Base-by-base conservation (phyloP, 2,888 invertebrate genomes). In the Tanypteryx hageni region DNA sequence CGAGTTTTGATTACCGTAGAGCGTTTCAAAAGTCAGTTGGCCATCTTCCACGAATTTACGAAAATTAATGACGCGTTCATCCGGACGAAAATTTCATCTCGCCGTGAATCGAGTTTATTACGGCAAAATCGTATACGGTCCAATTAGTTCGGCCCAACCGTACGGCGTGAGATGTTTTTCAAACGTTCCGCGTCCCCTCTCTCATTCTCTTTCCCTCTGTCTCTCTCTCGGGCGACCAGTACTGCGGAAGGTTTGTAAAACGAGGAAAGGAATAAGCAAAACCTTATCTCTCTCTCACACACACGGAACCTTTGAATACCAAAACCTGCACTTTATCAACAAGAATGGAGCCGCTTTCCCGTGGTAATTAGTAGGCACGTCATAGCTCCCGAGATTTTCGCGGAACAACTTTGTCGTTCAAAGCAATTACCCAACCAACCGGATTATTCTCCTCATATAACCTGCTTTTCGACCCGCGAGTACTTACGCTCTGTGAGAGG, bases 221-320 rank as follows among this genome's bases (percentile, higher is more conserved):
- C 44, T 44, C 44, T 44, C 44, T 44, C 44, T 44, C 44, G 44
- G 44, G 44, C 44, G 44, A 44, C 44, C 44, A 44, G 44, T 44
- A 44, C 44, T 44, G 18, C 2, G 68, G 27, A 76, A 76, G 76
- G 18, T 27, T 22, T 76, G 22, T 27, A 22, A 76, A 76, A 76
- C 22, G 76, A 76, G 76, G 22, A 22, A 76, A 76, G 76, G 76
- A 76, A 76, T 76, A 76, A 76, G 76, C 76, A 76, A 76, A 27
- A 11, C 76, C 76, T 27, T 76, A 76, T 76, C 76, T 27, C 22
- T 27, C 76, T 27, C 76, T 27, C 76, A 27, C 76, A 76, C 76
- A 27, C 76, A 10, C 22, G 11, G 76, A 27, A 27, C 76, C 10
- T 76, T 76, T 76, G 76, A 27, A 27, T 13, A 14, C 76, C 27